These are phyloP conservation scores for Otolemur garnettii DNA, from an alignment of 2,113 vertebrate species.

Conservation along the genomic window DNA sequence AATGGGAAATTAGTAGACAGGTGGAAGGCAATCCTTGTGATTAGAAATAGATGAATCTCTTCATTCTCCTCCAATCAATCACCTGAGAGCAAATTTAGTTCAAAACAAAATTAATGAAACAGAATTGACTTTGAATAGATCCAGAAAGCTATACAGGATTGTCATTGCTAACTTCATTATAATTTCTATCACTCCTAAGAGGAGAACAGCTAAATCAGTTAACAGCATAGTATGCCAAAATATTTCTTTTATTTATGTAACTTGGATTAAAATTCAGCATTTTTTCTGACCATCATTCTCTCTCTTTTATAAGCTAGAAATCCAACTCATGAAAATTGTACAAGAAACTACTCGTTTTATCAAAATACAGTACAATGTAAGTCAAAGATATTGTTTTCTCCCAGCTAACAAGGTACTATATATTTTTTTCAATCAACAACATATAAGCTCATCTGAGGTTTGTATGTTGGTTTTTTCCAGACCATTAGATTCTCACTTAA, in stretches of 20 bases:
- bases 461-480: slow-evolving; percentile 36
- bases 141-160: background rate
- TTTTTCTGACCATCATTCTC: slow-evolving; percentile 35
- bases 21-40: background rate
- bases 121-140: background rate
- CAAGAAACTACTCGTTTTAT: slow-evolving; percentile 27
- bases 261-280: slow-evolving; percentile 26
- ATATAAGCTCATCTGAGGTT: slow-evolving; percentile 25
- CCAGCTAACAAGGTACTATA: background rate
- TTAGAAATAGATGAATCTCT: background rate
- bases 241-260: slow-evolving; percentile 33
- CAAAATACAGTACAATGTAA: slow-evolving; percentile 49
- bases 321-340: slow-evolving; percentile 28
- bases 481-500: slow-evolving; percentile 53
- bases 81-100: background rate
- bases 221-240: background rate
- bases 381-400: slow-evolving; percentile 56
- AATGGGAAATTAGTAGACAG: too few species aligned
- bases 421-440: slow-evolving; percentile 53
- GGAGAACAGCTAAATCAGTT: background rate
- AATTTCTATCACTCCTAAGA: background rate
- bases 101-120: slow-evolving; percentile 10
- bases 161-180: background rate
- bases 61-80: background rate
- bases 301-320: slow-evolving; percentile 49